These are phyloP conservation scores for Pogonognathellus flavescens DNA, from an alignment of 1,140 invertebrate genomes.

Conservation along the genomic window DNA sequence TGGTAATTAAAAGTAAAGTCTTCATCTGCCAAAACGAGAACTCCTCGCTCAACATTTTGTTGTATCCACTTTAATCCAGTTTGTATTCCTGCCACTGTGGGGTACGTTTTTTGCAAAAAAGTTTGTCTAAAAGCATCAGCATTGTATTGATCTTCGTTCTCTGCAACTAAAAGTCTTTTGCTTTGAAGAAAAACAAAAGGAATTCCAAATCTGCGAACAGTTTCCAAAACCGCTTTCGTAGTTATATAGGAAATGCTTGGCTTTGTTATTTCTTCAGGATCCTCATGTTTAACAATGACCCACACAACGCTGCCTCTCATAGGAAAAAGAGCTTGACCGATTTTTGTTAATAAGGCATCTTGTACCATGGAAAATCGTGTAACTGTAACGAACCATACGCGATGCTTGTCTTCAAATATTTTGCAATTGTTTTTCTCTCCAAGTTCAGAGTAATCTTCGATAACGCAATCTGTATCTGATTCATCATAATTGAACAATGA, in stretches of 20 bases:
- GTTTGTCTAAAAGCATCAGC: too few species aligned
- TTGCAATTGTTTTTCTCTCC: too few species aligned
- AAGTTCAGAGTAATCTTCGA: too few species aligned
- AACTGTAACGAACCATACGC: background rate
- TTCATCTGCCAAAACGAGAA: background rate
- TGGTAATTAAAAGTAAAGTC: background rate
- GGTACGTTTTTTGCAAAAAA: background rate
- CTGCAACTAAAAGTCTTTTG: background rate
- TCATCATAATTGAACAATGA: too few species aligned
- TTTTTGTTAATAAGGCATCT: background rate
- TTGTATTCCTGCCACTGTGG: background rate
- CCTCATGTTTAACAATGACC: background rate
- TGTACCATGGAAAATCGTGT: background rate
- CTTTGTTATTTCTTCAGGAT: background rate
- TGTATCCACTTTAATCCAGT: background rate
- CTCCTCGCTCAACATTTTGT: background rate
- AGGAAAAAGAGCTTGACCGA: conserved; percentile 8
- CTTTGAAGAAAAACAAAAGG: background rate
- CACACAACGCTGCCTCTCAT: background rate
- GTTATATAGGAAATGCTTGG: background rate
- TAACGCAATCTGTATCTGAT: too few species aligned
- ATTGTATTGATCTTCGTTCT: background rate
- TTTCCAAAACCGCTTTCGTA: background rate
- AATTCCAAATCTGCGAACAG: background rate
- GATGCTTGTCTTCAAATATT: background rate